These are phyloP conservation scores for Malurus melanocephalus DNA, from an alignment of 2,113 vertebrate genomes.

Conservation along the genomic window DNA sequence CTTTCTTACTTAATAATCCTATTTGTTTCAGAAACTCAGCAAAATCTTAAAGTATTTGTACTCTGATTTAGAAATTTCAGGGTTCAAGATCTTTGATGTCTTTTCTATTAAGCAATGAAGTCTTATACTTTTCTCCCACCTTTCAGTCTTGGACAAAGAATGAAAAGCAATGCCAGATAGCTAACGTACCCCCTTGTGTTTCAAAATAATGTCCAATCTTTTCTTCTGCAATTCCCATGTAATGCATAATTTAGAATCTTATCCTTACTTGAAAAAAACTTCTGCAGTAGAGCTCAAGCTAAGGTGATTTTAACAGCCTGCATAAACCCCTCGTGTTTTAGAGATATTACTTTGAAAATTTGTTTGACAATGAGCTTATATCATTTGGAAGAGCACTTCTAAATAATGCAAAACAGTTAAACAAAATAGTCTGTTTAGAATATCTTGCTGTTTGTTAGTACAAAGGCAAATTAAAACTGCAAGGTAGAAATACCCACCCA, in stretches of 20 bases:
- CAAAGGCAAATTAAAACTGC: neutral
- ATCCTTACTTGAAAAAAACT: neutral
- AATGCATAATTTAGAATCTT: neutral
- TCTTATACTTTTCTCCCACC: neutral
- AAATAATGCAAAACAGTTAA: neutral
- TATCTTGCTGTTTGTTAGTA: neutral
- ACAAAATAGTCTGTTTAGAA: neutral
- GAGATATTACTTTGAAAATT: neutral
- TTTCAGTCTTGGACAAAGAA: neutral
- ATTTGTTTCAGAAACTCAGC: neutral
- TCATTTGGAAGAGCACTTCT: neutral
- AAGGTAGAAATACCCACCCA: neutral
- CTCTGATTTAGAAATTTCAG: neutral
- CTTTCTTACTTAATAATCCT: neutral
- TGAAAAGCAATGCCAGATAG: neutral
- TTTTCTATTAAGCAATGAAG: neutral
- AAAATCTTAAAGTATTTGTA: neutral
- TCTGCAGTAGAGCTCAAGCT: neutral
- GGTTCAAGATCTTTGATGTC: neutral
- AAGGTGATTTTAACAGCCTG: neutral
- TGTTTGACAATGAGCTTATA: fast-evolving
- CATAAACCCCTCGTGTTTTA: neutral
- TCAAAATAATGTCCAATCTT: neutral
- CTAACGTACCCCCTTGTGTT: fast-evolving
- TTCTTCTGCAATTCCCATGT: neutral